Evolutionary conservation across 2,113 vertebrate species (phyloP).

Genomic region (Procavia capensis): DNA sequence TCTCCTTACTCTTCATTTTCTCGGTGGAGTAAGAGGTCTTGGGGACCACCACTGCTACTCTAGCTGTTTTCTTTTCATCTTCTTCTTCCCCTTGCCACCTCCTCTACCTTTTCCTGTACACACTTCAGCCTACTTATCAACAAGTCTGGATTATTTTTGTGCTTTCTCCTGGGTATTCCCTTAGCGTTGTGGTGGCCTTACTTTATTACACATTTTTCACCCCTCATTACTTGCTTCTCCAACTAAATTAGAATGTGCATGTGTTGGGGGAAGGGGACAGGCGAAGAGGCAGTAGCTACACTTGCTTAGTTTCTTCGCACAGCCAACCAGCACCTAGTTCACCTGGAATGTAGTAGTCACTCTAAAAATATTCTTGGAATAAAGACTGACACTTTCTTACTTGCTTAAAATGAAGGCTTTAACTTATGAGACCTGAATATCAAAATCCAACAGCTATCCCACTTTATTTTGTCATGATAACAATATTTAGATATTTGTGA

Average conservation of each 20-base stretch:
- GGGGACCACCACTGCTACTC: background rate
- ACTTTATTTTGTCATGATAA: background rate
- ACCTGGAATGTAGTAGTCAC: background rate
- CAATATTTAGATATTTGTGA: background rate
- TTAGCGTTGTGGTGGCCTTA: background rate
- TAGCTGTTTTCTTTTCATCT: background rate
- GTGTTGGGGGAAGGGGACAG: too few species aligned
- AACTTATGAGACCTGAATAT: background rate
- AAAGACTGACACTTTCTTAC: background rate
- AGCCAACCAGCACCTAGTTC: background rate
- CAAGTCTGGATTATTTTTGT: background rate
- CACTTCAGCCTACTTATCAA: background rate
- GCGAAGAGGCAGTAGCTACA: background rate
- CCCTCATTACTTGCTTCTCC: background rate
- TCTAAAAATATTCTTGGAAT: background rate
- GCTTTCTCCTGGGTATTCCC: background rate
- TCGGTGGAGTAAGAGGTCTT: background rate
- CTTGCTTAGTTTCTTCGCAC: background rate
- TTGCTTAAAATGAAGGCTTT: background rate
- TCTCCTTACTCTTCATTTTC: background rate
- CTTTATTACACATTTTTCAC: background rate
- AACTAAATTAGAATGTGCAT: background rate
- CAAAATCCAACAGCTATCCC: accelerated
- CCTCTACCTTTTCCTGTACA: background rate
- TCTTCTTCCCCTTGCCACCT: background rate